Evolutionary conservation across 2,113 vertebrate genomes (phyloP).

Genomic region (Myiagra hebetior): DNA sequence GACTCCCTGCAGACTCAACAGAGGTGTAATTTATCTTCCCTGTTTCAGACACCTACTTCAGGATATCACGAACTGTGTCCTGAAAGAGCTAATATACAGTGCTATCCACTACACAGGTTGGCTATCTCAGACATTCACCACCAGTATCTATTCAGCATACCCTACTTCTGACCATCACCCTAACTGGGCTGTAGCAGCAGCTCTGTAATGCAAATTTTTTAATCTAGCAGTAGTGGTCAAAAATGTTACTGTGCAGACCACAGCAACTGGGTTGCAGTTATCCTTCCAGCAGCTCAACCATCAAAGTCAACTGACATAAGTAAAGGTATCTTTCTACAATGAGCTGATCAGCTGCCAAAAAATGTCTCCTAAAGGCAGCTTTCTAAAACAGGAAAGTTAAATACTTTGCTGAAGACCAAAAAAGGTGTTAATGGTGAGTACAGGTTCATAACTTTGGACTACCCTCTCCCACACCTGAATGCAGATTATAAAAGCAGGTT

Average conservation of each 20-base stretch:
- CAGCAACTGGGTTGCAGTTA: not conserved
- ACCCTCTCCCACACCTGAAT: not conserved
- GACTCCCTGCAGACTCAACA: not conserved
- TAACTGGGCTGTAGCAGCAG: not conserved
- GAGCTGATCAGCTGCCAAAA: not conserved
- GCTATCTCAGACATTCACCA: not conserved
- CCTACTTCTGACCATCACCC: not conserved
- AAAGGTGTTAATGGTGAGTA: not conserved
- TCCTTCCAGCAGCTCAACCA: not conserved
- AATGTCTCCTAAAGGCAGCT: not conserved
- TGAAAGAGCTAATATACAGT: not conserved
- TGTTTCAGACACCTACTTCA: constrained; percentile 42
- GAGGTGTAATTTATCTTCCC: constrained; percentile 21
- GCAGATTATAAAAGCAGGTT: not conserved
- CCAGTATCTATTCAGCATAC: not conserved
- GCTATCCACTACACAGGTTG: not conserved
- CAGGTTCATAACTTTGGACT: not conserved
- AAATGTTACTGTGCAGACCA: not conserved
- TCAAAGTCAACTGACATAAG: not conserved
- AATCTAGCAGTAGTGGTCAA: not conserved
- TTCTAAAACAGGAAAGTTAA: not conserved
- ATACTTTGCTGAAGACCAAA: not conserved
- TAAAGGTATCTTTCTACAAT: not conserved
- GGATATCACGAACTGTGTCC: constrained; percentile 24
- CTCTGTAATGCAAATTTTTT: not conserved